Base-by-base conservation (phyloP, 2,797 vertebrate genomes). In the Myripristis murdjan region DNA sequence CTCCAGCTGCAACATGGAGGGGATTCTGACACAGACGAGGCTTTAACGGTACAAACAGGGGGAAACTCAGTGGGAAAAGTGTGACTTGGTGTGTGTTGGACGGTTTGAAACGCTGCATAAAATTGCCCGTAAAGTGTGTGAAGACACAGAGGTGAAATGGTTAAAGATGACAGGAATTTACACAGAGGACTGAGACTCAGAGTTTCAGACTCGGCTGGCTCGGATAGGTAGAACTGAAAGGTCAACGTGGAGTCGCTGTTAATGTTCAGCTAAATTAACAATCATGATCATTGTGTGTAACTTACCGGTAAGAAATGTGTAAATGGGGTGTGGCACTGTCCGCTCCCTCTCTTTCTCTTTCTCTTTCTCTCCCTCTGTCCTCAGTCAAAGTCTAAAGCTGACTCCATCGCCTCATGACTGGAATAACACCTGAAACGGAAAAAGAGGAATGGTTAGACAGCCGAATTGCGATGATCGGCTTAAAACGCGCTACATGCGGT, bases 261-360 rank as follows among this genome's bases (percentile, higher is more conserved):
- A 6, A 6, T 6, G 28, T 31, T 31, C 28, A 31, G 6, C 28
- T 31, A 35, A 35, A 35, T 10, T 6, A 35, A 10, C 33, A 35
- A 8, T 35, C 33, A 35, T 35, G 26, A 28, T 15, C 6, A 31
- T 5, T 67, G 15, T 23, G 20, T 69, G 1, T 39, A 9, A 64
- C 73, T 12, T 62, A 92, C 90, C 82, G 86, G 82, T 67, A 73
- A 55, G 65, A 86, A 89, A 82, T 73, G 73, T 73, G 66, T 75
- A 18, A 72, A 73, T n/a, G 60, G 39, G 63, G 22, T 56, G 64
- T 77, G 28, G 28, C 56, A 71, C n/a, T 3, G 33, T 59, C 18
- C 51, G 73, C 43, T 3, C 28, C 68, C 73, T 82, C 33, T 20
- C 12, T 26, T 62, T 53, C 20, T 20, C 12, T 26, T 62, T 53